These are phyloP conservation scores for Plutomurus gul DNA, from an alignment of 1,140 invertebrate species.

Conservation along the genomic window DNA sequence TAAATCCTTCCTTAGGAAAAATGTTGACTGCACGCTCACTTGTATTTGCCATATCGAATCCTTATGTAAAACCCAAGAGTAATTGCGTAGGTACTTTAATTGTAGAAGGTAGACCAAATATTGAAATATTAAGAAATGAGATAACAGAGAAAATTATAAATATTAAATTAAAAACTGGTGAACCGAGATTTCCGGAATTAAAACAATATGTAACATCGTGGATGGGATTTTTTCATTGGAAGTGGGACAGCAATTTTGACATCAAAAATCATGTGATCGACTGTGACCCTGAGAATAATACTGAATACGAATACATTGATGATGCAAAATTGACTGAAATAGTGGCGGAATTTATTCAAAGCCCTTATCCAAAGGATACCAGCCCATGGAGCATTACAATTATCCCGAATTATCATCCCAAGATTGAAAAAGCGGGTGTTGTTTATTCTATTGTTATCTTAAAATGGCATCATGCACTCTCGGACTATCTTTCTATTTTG, in stretches of 20 bases:
- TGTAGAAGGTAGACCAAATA: neutral
- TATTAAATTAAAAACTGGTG: neutral
- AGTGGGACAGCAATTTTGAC: conserved; percentile 14
- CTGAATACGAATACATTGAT: neutral
- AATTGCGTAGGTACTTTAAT: neutral
- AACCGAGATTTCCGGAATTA: neutral
- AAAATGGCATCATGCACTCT: neutral
- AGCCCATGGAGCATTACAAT: neutral
- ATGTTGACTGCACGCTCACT: neutral
- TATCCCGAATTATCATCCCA: neutral
- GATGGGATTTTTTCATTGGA: conserved; percentile 14
- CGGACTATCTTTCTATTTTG: neutral
- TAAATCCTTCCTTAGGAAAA: neutral
- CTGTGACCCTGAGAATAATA: neutral
- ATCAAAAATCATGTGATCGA: neutral
- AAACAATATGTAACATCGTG: neutral
- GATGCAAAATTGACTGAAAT: neutral
- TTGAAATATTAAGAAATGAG: neutral
- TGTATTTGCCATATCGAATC: neutral
- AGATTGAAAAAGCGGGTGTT: neutral
- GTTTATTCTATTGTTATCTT: neutral
- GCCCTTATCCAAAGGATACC: neutral
- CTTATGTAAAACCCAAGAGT: neutral
- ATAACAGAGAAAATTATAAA: neutral
- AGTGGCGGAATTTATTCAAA: neutral